Evolutionary conservation across 2,797 vertebrate species (phyloP), one percentile per base, ranked within the genome.

Genomic region (Cossypha heuglini): DNA sequence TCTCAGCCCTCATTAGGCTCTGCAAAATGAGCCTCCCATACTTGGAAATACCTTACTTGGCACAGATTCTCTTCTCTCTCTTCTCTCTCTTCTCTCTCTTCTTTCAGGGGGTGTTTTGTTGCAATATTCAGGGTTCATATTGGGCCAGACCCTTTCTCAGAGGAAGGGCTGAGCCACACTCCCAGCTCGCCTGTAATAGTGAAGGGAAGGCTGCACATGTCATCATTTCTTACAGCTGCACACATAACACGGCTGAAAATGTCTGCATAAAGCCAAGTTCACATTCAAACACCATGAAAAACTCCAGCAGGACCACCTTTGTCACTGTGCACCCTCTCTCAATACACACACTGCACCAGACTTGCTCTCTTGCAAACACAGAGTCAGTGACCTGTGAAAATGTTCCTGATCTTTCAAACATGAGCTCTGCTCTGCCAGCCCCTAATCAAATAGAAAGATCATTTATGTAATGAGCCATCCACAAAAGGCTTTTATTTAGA

Each of bases 11-110:
- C 92, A 76, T 95, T 91, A 95, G 64, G 57, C 52, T 93, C 80
- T 64, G 61, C 66, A 82, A 82, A 96, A 81, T 19, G 55, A 95
- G 74, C 49, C 64, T 94, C 67, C 67, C 5, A 15, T 52, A 43
- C 92, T 90, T 85, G 77, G 63, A 94, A 92, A 92, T 42, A 66
- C 67, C 80, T 88, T 88, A 6, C 74, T 90, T 96, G 92, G 90
- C 86, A 92, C 11, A 2, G 42, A 76, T 71, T 73, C 11, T 61
- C 59, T 37, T 40, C 31, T 45, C 31, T 49, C 11, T 61, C 59
- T 37, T 40, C 31, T 45, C 31, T 49, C 42, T 68, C 74, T 67
- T n/a, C 46, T 69, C 31, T 49, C 42, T 68, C 74, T 67, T n/a
- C 46, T 69, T 87, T 86, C 71, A 85, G 71, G 33, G 55, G 9